Evolutionary conservation across 1,140 invertebrate genomes (phyloP).

Genomic region (Periplaneta americana): DNA sequence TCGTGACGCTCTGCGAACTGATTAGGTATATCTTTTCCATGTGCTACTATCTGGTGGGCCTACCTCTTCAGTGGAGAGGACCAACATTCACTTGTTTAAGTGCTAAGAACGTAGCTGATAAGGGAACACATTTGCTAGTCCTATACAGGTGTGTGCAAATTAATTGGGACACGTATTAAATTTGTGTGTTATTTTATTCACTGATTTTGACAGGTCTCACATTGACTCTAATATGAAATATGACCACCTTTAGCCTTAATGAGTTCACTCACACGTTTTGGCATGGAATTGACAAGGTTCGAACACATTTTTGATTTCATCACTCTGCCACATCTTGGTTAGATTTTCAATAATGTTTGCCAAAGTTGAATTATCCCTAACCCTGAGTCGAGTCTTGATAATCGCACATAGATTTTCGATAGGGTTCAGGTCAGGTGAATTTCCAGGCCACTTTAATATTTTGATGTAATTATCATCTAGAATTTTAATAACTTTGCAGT

Average conservation of each 20-base stretch:
- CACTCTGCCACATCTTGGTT: neutral
- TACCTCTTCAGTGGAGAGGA: no score
- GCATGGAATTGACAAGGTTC: neutral
- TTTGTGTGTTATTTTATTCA: no score
- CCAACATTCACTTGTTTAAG: no score
- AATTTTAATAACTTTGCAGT: neutral
- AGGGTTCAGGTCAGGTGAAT: conserved; percentile 12
- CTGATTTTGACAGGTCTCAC: no score
- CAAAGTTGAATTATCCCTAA: neutral
- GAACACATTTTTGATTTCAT: neutral
- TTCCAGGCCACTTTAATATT: neutral
- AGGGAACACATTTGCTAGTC: no score
- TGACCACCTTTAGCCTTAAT: neutral
- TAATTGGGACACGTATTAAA: no score
- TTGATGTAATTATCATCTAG: neutral
- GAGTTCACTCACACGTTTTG: neutral
- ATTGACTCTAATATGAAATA: no score
- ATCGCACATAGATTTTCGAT: conserved; percentile 8
- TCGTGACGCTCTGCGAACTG: no score
- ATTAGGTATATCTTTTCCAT: no score
- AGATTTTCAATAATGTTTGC: neutral
- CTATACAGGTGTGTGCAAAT: no score
- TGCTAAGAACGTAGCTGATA: no score
- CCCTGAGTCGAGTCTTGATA: neutral
- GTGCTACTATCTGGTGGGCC: no score